phyloP scores from a whole-genome alignment of 2,888 invertebrate species.

The Leistus spinibarbis region DNA sequence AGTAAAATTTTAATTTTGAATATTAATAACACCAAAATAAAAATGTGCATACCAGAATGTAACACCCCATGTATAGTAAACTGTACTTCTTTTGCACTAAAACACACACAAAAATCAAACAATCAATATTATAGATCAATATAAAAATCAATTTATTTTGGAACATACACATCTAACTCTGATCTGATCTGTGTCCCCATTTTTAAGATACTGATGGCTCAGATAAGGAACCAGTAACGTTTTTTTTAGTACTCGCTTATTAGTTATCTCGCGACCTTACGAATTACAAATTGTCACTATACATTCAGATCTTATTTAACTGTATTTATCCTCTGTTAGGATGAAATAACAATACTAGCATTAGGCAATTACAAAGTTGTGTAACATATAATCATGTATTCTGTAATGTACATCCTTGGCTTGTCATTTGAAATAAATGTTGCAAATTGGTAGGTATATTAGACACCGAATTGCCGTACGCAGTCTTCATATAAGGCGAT shows the following conservation, averaged over 20 bases:
- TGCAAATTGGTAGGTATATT: not conserved
- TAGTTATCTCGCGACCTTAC: not conserved
- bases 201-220: constrained; percentile 1
- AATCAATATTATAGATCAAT: too few species aligned
- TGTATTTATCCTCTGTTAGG: too few species aligned
- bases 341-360: not conserved
- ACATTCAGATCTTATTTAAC: too few species aligned
- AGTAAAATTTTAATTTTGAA: too few species aligned
- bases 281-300: too few species aligned
- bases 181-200: constrained; percentile 23
- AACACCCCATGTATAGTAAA: constrained; percentile 18
- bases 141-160: not conserved
- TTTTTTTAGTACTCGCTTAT: too few species aligned
- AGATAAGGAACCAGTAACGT: constrained; percentile 1
- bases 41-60: constrained; percentile 32
- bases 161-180: constrained; percentile 20
- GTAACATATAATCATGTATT: not conserved
- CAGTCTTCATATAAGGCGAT: not conserved
- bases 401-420: constrained; percentile 2
- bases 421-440: constrained; percentile 25
- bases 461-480: not conserved
- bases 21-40: not conserved
- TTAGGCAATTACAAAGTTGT: not conserved
- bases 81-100: constrained; percentile 26
- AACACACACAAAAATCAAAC: not conserved